Base-by-base conservation (phyloP, 2,888 invertebrate genomes). In the Watsonalla cultraria region DNA sequence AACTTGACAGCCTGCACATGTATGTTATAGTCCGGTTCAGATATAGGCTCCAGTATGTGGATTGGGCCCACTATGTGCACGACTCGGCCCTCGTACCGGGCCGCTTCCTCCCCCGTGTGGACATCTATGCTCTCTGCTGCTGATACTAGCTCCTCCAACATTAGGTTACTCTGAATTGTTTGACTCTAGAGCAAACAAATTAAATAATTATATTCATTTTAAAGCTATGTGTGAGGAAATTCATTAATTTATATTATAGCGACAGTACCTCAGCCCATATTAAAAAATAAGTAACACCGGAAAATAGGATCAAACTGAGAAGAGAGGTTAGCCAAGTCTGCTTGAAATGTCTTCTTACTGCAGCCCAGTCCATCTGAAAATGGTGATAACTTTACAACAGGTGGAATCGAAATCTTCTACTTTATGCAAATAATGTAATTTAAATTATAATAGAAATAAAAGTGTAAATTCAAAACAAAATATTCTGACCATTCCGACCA, bases 11-110 rank as follows among this genome's bases (percentile, higher is more conserved):
- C 95, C 67, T 94, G 92, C 1, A 98, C 93, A 58, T 96, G 94
- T 50, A 98, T 94, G 55, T 96, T 96, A 80, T 97, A 98, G 57
- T 96, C 95, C 0, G 95, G 94, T 75, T 97, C 97, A 0, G 96
- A 95, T 54, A 97, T 91, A 6, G 97, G 97, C 75, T 97, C 96
- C 8, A 94, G 92, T 49, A 97, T 92, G 9, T 92, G 84, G 14
- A 98, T 82, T 0, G 93, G 92, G 0, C 97, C 97, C 24, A 93
- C 92, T 9, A 97, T 86, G 76, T 98, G 96, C 0, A 98, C 92
- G 47, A 97, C 92, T 54, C 92, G 92, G 0, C 95, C 95, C 68
- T 97, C 95, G 72, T 94, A 94, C 55, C 92, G 93, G 0, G 92
- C 81, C 5, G 92, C 93, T 54, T 93, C 92, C 59, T 94, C 93